Conservation (phyloP, 2,797 vertebrate genomes). For the Saxicola maurus region DNA sequence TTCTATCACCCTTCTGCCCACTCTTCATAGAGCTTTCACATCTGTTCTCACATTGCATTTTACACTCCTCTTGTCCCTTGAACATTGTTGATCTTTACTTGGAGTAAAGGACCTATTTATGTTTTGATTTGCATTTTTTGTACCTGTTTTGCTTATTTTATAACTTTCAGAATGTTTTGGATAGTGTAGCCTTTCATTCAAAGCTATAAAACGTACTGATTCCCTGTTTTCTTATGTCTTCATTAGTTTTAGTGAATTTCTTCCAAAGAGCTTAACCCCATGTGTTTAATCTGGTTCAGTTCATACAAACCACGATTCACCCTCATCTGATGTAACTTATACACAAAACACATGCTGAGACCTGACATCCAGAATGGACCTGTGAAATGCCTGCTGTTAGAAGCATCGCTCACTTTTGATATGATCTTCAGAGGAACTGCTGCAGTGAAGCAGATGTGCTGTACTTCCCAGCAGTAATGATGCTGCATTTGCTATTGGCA, state of each 20-base stretch:
- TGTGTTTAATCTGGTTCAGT: background rate
- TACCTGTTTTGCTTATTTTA: background rate
- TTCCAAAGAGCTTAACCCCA: background rate
- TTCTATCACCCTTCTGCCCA: background rate
- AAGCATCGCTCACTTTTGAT: background rate
- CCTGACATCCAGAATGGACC: background rate
- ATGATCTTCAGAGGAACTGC: background rate
- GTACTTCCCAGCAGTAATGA: background rate
- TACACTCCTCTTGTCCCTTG: background rate
- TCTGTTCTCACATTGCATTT: background rate
- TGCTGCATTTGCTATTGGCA: background rate
- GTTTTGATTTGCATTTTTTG: background rate
- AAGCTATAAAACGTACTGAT: background rate
- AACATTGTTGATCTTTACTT: background rate
- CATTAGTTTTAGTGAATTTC: background rate
- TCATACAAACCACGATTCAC: background rate
- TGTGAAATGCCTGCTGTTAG: background rate
- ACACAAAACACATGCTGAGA: background rate
- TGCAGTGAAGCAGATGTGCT: background rate
- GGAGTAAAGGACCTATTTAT: background rate
- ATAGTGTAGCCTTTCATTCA: background rate
- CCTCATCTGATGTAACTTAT: background rate
- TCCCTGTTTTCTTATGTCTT: background rate
- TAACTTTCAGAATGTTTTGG: background rate
- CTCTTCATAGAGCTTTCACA: background rate